phyloP scores from a whole-genome alignment of 2,113 vertebrate species.

The Dissostichus mawsoni region DNA sequence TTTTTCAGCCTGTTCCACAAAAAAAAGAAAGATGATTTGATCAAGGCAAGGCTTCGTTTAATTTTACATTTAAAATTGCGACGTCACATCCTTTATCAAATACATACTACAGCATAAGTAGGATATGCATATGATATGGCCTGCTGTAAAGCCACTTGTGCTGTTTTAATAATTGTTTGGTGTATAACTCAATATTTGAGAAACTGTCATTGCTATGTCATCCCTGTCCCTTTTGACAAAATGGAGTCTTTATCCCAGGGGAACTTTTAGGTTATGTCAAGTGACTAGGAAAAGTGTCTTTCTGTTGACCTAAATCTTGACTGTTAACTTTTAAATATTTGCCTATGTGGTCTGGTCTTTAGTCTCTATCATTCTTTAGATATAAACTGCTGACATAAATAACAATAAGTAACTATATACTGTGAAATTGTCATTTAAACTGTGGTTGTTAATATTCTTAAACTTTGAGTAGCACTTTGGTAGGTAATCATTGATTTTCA shows the following conservation, averaged over 20 bases:
- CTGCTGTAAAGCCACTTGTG: too few species aligned
- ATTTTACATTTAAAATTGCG: neutral
- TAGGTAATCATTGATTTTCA: too few species aligned
- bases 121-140: neutral
- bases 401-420: too few species aligned
- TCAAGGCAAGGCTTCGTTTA: neutral
- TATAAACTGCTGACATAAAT: too few species aligned
- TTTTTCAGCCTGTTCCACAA: neutral
- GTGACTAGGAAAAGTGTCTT: neutral
- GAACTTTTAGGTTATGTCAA: conserved; percentile 4
- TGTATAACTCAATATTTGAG: neutral
- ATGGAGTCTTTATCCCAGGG: conserved; percentile 15
- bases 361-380: too few species aligned
- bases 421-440: too few species aligned
- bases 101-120: neutral
- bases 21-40: neutral
- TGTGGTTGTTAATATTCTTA: too few species aligned
- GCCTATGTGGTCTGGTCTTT: too few species aligned
- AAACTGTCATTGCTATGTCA: conserved; percentile 7
- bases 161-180: too few species aligned
- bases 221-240: conserved; percentile 39
- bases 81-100: neutral
- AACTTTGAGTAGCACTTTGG: too few species aligned
- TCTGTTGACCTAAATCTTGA: too few species aligned
- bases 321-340: too few species aligned